Conservation (phyloP, 2,797 vertebrate species). For the Acanthiza pusilla region DNA sequence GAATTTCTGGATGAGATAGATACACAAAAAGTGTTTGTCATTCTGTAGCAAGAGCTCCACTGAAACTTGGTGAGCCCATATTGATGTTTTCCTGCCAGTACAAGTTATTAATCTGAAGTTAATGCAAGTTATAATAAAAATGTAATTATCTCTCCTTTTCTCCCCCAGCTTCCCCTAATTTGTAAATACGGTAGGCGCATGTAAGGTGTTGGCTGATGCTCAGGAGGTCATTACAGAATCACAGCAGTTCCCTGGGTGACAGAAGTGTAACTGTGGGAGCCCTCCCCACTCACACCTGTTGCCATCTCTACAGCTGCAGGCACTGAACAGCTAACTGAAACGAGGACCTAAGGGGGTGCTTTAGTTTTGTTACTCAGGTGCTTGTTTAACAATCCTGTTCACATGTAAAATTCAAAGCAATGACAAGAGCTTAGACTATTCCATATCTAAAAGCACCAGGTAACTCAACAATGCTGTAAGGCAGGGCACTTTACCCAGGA, state of each 20-base stretch:
- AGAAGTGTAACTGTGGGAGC: background rate
- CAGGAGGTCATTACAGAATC: background rate
- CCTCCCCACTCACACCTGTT: rapidly evolving
- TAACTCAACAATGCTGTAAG: background rate
- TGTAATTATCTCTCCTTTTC: rapidly evolving
- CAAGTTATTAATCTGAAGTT: background rate
- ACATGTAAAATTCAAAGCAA: background rate
- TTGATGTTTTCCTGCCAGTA: background rate
- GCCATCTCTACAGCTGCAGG: rapidly evolving
- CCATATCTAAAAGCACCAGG: background rate
- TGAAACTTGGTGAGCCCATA: background rate
- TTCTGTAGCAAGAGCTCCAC: background rate
- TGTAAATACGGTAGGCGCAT: background rate
- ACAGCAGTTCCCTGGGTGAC: background rate
- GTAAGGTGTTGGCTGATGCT: background rate
- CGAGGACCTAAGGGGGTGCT: background rate
- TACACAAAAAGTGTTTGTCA: background rate
- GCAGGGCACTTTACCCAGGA: background rate
- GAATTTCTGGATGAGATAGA: background rate
- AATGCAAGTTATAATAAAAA: background rate
- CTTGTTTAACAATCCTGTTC: background rate
- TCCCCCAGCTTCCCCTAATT: background rate
- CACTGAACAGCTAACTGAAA: background rate
- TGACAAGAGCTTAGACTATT: background rate
- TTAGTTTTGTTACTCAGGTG: background rate